Evolutionary conservation across 2,797 vertebrate species (phyloP), one percentile per base, ranked within the genome.

Genomic region (Gymnopithys bicolor): DNA sequence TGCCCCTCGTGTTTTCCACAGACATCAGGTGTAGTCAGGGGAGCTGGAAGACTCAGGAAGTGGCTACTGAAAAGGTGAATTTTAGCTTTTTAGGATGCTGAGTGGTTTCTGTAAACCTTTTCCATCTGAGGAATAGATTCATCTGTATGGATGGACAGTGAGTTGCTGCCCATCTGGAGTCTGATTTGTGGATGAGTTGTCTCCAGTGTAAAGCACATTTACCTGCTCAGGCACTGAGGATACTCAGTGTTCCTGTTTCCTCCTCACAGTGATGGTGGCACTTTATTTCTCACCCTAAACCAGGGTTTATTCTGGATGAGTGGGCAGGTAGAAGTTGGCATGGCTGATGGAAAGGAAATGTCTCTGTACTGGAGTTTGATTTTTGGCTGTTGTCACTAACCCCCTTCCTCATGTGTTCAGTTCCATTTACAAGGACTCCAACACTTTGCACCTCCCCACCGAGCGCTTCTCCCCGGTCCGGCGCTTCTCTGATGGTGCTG

Each of bases 381-480:
- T 37, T 60, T 2, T 10, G 11, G 19, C 80, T 51, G 83, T 32
- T 33, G 2, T 41, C 33, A 1, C 88, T 96, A 32, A 96, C 87
- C 58, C 68, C 0, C 52, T 33, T 49, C 14, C 89, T 93, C 69
- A 0, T 93, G 77, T 97, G 88, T 96, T 96, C 97, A 99, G 99
- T 97, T 99, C 99, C 68, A 98, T 99, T 97, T 99, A 99, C 97
- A 99, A 99, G 98, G 99, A 99, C 97, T 99, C 99, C 85, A 99
- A 99, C 95, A 99, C 99, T 28, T 98, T 99, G 97, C 99, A 99
- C 96, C 98, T 99, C 92, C 99, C 99, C 83, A 99, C 99, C 90
- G 99, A 99, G 97, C 99, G 99, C 86, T 99, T 99, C 98, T 99
- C 99, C 71, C 99, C 99, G 0, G 99, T 99, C 48, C 98, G 99